Evolutionary conservation across 2,797 vertebrate species (phyloP).

Genomic region (Dendrocincla fuliginosa): DNA sequence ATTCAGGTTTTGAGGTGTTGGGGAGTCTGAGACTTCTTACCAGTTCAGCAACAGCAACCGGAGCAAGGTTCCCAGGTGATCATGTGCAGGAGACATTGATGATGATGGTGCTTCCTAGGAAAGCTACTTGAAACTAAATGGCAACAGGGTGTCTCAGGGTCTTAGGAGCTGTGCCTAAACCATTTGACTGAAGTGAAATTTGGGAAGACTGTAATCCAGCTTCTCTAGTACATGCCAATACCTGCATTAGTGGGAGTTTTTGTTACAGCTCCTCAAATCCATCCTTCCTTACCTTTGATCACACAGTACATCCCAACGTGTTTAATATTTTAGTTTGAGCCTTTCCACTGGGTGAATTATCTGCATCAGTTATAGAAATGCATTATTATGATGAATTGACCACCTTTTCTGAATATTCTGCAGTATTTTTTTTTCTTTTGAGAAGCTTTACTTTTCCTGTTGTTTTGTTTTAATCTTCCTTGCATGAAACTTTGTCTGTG

Average conservation of each 20-base stretch:
- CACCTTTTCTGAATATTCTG: background rate
- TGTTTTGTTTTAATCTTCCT: background rate
- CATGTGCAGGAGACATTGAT: accelerated
- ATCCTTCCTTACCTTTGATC: background rate
- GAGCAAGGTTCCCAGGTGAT: background rate
- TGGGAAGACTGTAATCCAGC: background rate
- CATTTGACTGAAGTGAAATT: background rate
- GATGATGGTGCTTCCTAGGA: background rate
- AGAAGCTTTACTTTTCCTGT: background rate
- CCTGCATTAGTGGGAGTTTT: background rate
- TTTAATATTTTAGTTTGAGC: background rate
- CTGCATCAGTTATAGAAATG: background rate
- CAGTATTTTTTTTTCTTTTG: background rate
- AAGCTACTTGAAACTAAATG: background rate
- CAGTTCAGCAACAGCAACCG: background rate
- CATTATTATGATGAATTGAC: background rate
- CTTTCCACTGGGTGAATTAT: background rate
- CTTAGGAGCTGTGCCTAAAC: background rate
- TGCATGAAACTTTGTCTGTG: background rate
- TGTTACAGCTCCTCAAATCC: background rate
- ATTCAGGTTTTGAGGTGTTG: background rate
- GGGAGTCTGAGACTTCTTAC: background rate
- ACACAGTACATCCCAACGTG: background rate
- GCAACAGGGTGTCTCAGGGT: background rate
- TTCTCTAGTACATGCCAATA: background rate